These are phyloP conservation scores for Eristalinus sepulchralis DNA, from an alignment of 2,888 invertebrate genomes.

Conservation along the genomic window DNA sequence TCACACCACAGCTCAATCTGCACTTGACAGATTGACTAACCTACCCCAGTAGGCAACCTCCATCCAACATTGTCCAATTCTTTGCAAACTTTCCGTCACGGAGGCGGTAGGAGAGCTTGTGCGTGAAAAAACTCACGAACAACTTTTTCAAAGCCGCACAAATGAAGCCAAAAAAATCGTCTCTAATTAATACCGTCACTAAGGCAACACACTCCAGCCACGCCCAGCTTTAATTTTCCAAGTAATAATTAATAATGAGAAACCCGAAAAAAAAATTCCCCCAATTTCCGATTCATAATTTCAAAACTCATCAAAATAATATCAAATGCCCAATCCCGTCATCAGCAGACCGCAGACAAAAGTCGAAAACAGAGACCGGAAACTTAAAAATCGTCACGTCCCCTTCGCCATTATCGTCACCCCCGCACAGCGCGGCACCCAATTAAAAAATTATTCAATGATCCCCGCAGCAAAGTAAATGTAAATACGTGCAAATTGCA, in stretches of 20 bases:
- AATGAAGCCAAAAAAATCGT: no score
- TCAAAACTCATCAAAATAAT: conserved; percentile 42
- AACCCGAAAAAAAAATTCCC: neutral
- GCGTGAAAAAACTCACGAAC: no score
- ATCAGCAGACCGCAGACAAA: neutral
- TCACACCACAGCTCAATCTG: no score
- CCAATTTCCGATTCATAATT: conserved; percentile 1
- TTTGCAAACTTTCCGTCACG: no score
- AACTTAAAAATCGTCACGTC: conserved; percentile 18
- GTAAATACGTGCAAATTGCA: conserved; percentile 68
- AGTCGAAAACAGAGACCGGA: neutral
- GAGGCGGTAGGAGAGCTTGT: no score
- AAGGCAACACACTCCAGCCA: no score
- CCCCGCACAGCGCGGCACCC: neutral
- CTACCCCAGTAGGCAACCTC: no score
- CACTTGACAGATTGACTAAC: no score
- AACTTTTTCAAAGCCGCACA: no score
- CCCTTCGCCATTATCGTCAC: neutral
- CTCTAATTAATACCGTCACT: neutral
- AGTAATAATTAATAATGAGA: neutral
- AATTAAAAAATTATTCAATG: conserved; percentile 69
- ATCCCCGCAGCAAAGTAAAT: conserved; percentile 62
- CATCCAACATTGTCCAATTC: no score
- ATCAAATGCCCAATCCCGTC: conserved; percentile 37
- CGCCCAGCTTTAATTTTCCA: neutral